Evolutionary conservation across 1,140 invertebrate genomes (phyloP), one percentile per base, ranked within the genome.

Genomic region (Proctacanthus coquilletti): DNA sequence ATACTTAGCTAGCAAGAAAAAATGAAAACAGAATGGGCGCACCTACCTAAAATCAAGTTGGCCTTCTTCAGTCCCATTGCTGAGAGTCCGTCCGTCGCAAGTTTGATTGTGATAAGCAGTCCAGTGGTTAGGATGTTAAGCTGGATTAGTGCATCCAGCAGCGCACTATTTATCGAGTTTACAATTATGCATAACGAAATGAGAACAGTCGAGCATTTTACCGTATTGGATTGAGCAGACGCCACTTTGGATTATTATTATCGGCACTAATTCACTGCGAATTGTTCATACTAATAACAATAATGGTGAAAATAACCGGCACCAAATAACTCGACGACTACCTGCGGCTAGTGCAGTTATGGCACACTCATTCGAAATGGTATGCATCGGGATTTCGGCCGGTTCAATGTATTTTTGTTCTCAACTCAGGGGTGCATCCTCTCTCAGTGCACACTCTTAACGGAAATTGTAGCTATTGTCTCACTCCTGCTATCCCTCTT

Each of bases 21-120:
- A n/a, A n/a, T n/a, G n/a, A n/a, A n/a, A n/a, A n/a, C n/a, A n/a
- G n/a, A n/a, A n/a, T n/a, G n/a, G n/a, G 23, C 13, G 23, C 9
- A 15, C 34, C 9, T 18, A 35, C 34, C 34, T 35, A 19, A 6
- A 19, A 35, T 6, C 10, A 35, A 6, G 20, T 20, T 35, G 9
- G 34, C 34, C 34, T 35, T 35, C 34, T 35, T 35, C 17, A 35
- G 11, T 6, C 34, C 34, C 34, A 35, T 35, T 18, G 34, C 18
- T 8, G 34, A 35, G n/a, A 35, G 10, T 15, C 14, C 13, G 13
- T 35, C 34, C 5, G 34, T 18, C 20, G 34, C 34, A 18, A 35
- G 5, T 14, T 35, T 35, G 5, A 35, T 35, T 5, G 34, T 35
- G 5, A 35, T 15, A 15, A 35, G 20, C 11, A 35, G 17, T 35